Base-by-base conservation (phyloP, 2,113 vertebrate genomes). In the Pachyramphus minor region DNA sequence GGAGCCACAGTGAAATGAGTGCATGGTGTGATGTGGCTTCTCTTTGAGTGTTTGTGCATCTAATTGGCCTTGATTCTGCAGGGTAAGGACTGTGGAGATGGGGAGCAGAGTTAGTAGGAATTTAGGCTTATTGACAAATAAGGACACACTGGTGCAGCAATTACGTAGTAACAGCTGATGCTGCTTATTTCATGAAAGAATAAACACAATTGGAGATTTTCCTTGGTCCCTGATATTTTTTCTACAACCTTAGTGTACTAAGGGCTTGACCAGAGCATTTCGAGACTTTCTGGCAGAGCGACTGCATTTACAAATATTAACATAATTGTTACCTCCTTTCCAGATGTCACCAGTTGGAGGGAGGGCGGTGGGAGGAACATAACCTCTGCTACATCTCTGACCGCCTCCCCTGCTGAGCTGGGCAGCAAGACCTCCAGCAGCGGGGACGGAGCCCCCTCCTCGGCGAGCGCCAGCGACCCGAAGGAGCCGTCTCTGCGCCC, bases 261-360 rank as follows among this genome's bases (percentile, higher is more conserved):
- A 56, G 30, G 30, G 16, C 76, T 91, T 88, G 82, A 58, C 63
- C 63, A 24, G 52, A 63, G 17, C 21, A 8, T 62, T 56, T 2
- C 1, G 2, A 47, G 77, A 17, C 31, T 74, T 63, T 37, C 33
- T 76, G 73, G 7, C 45, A 17, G 58, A 52, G 53, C 3, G 18
- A 35, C 74, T 12, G 12, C 31, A 2, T n/a, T 49, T 68, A 39
- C 18, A 12, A 47, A 25, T 0, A 8, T 28, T 67, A 31, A 77
- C 11, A 0, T 52, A 24, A 42, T 41, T 28, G 30, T 86, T n/a
- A 22, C 75, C 81, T 90, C 89, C 64, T 82, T 89, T 83, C 94
- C 96, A 99, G 99, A 99, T 98, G 99, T 99, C 96, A 99, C 99
- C 20, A 99, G 99, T 98, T 99, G 99, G 99, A 99, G 99, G 99